These are phyloP conservation scores for Ecliptopera silaceata DNA, from an alignment of 2,888 invertebrate species.

Conservation along the genomic window DNA sequence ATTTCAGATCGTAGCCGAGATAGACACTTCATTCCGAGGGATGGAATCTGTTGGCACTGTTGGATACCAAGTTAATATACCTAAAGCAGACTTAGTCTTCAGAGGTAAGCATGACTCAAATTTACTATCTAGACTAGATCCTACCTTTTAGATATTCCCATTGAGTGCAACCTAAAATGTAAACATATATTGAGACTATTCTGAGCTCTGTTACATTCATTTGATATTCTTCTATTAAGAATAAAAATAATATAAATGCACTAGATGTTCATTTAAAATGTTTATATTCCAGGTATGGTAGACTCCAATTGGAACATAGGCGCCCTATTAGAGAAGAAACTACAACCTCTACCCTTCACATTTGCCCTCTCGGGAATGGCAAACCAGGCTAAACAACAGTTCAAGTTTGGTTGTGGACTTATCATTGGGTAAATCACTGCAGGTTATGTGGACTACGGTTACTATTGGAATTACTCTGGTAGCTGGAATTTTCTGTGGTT, in stretches of 20 bases:
- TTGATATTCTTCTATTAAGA: no score
- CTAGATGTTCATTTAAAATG: neutral
- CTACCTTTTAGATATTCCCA: no score
- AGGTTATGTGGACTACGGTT: neutral
- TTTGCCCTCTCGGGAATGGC: slow-evolving; percentile 95
- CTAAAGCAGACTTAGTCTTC: slow-evolving; percentile 96
- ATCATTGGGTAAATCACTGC: slow-evolving; percentile 92
- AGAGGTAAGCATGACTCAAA: slow-evolving; percentile 85
- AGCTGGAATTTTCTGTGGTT: no score
- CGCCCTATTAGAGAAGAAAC: slow-evolving; percentile 96
- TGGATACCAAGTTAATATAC: slow-evolving; percentile 97
- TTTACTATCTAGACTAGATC: neutral
- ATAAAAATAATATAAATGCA: neutral
- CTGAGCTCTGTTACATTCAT: no score
- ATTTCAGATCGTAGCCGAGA: slow-evolving; percentile 94
- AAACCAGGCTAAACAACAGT: slow-evolving; percentile 96
- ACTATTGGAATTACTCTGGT: neutral
- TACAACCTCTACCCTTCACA: slow-evolving; percentile 96
- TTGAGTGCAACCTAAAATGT: no score
- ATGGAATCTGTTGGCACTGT: slow-evolving; percentile 96
- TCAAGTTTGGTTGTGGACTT: slow-evolving; percentile 96
- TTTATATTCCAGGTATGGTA: slow-evolving; percentile 87
- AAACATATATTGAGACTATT: no score
- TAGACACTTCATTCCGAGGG: slow-evolving; percentile 95
- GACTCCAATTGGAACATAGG: slow-evolving; percentile 97